Percentiles rank a stretch among this genome's conserved stretches.
Conservation (phyloP, 2,888 invertebrate genomes). For the Lissocephala sabroskyi region DNA sequence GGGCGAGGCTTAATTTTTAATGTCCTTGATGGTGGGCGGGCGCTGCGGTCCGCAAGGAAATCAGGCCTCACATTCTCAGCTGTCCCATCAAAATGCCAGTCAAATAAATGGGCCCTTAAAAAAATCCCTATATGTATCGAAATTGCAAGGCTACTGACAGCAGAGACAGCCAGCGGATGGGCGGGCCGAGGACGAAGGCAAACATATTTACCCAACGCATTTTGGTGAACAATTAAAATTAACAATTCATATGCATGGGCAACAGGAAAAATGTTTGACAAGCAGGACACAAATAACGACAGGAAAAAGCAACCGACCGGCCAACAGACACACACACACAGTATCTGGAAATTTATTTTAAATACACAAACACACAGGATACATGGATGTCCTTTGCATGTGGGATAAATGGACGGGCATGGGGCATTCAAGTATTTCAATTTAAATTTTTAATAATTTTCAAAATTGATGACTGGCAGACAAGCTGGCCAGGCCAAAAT, state of each 20-base stretch:
- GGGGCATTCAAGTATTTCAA: slow-evolving; percentile 50
- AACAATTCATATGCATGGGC: slow-evolving; percentile 51
- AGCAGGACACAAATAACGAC: slow-evolving; percentile 51
- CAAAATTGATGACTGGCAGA: slow-evolving; percentile 58
- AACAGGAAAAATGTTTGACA: slow-evolving; percentile 53
- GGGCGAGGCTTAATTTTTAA: background rate
- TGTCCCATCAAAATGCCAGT: slow-evolving; percentile 30
- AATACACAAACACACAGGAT: slow-evolving; percentile 5
- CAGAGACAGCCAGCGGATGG: too few relatives aligned
- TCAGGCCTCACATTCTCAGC: slow-evolving; percentile 11
- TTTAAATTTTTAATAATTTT: slow-evolving; percentile 68
- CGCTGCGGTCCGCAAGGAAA: too few relatives aligned
- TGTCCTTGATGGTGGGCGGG: background rate
- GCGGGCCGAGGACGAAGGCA: slow-evolving; percentile 22
- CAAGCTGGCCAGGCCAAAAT: too few relatives aligned
- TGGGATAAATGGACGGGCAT: slow-evolving; percentile 19
- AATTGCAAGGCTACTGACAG: too few relatives aligned
- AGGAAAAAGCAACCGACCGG: background rate
- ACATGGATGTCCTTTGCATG: slow-evolving; percentile 10
- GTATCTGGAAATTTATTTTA: slow-evolving; percentile 5
- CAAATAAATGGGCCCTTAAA: slow-evolving; percentile 15
- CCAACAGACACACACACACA: background rate
- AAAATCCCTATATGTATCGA: slow-evolving; percentile 30
- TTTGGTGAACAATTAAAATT: slow-evolving; percentile 62
- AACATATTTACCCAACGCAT: slow-evolving; percentile 50